phyloP scores from a whole-genome alignment of 2,888 invertebrate genomes.

The Ctenicera cuprea region DNA sequence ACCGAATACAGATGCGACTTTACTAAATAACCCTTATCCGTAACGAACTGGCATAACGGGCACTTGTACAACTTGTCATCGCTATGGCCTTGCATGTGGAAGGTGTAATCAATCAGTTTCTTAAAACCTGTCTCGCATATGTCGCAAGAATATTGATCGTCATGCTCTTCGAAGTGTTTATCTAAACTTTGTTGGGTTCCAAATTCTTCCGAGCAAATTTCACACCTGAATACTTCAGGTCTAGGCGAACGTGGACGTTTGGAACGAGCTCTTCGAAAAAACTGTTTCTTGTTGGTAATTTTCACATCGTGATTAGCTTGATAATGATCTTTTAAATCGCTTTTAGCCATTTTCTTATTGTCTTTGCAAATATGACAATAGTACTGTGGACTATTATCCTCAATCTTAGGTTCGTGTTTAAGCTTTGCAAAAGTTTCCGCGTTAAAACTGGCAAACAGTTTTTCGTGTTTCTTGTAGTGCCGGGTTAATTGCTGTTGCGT shows the following conservation, averaged over 20 bases:
- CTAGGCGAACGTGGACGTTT: conserved; percentile 46
- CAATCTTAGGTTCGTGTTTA: neutral
- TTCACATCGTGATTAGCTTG: conserved; percentile 23
- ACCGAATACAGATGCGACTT: conserved; percentile 61
- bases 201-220: conserved; percentile 47
- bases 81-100: conserved; percentile 64
- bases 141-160: conserved; percentile 51
- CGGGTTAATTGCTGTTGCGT: conserved; percentile 26
- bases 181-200: conserved; percentile 29
- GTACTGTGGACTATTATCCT: conserved; percentile 13
- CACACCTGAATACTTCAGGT: conserved; percentile 48
- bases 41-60: conserved; percentile 64
- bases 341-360: conserved; percentile 37
- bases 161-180: conserved; percentile 46
- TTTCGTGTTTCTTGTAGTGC: conserved; percentile 44
- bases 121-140: conserved; percentile 53
- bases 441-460: conserved; percentile 22
- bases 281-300: conserved; percentile 37
- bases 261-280: conserved; percentile 42
- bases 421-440: neutral
- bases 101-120: conserved; percentile 51
- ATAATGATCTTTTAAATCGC: conserved; percentile 44
- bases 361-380: conserved; percentile 50
- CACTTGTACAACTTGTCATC: conserved; percentile 64
- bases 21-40: conserved; percentile 60